phyloP scores from a whole-genome alignment of 2,113 vertebrate genomes.

The Nannobrachium achirus region DNA sequence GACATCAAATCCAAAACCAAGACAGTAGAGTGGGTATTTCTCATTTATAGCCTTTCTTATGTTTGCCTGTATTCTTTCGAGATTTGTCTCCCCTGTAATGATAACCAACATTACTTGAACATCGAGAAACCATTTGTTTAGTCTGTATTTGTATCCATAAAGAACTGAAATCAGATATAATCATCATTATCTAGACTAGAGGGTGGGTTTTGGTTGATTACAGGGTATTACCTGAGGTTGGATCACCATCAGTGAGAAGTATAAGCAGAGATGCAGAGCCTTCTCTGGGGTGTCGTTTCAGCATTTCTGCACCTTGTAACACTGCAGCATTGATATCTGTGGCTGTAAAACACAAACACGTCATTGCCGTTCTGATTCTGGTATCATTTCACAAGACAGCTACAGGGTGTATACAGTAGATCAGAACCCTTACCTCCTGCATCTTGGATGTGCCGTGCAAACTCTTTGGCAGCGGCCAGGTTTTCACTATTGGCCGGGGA shows the following conservation, averaged over 20 bases:
- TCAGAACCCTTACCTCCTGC: slow-evolving; percentile 71
- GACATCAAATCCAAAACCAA: slow-evolving; percentile 86
- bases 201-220: too few species aligned
- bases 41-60: slow-evolving; percentile 73
- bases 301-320: slow-evolving; percentile 82
- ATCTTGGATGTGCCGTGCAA: slow-evolving; percentile 70
- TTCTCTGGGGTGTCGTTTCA: slow-evolving; percentile 76
- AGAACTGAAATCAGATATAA: too few species aligned
- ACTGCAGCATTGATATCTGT: slow-evolving; percentile 88
- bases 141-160: too few species aligned
- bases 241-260: slow-evolving; percentile 91
- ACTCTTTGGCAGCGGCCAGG: slow-evolving; percentile 79
- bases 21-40: slow-evolving; percentile 85
- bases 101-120: background rate
- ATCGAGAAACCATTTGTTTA: too few species aligned
- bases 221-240: slow-evolving; percentile 83
- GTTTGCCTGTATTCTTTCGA: slow-evolving; percentile 76
- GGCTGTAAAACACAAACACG: slow-evolving; percentile 68
- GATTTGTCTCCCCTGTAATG: slow-evolving; percentile 79
- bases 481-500: slow-evolving; percentile 83
- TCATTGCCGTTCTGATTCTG: background rate
- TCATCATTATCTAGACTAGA: too few species aligned
- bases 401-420: too few species aligned
- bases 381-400: too few species aligned
- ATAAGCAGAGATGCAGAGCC: slow-evolving; percentile 88